phyloP scores from a whole-genome alignment of 2,113 vertebrate genomes.

The Bettongia penicillata region DNA sequence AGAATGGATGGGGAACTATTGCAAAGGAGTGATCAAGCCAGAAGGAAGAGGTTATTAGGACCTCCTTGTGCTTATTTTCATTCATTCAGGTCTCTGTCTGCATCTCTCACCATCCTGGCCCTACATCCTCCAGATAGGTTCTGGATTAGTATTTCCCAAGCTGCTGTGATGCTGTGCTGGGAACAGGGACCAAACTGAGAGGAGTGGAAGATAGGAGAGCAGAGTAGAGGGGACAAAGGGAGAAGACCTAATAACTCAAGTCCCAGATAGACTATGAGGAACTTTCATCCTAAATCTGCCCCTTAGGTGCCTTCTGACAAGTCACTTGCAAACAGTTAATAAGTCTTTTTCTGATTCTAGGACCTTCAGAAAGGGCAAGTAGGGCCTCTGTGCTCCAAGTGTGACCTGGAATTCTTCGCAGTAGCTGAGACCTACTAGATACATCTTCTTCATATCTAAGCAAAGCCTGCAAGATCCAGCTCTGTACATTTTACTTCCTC shows the following conservation, averaged over 20 bases:
- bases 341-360: background rate
- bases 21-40: background rate
- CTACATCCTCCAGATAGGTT: background rate
- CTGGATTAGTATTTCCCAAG: background rate
- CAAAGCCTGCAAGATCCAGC: background rate
- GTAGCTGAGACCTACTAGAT: background rate
- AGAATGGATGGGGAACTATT: background rate
- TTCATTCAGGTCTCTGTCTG: background rate
- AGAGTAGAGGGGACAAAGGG: fast-evolving
- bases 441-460: background rate
- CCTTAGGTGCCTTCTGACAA: too few relatives aligned
- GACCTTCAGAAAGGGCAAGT: background rate
- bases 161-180: background rate
- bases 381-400: background rate
- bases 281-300: background rate
- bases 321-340: background rate
- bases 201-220: background rate
- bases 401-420: background rate
- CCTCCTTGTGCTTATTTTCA: background rate
- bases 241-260: background rate
- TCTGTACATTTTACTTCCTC: background rate
- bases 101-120: background rate
- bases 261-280: background rate
- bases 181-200: background rate
- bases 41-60: background rate